phyloP scores from a whole-genome alignment of 2,888 invertebrate genomes.

The Ectemnius continuus region DNA sequence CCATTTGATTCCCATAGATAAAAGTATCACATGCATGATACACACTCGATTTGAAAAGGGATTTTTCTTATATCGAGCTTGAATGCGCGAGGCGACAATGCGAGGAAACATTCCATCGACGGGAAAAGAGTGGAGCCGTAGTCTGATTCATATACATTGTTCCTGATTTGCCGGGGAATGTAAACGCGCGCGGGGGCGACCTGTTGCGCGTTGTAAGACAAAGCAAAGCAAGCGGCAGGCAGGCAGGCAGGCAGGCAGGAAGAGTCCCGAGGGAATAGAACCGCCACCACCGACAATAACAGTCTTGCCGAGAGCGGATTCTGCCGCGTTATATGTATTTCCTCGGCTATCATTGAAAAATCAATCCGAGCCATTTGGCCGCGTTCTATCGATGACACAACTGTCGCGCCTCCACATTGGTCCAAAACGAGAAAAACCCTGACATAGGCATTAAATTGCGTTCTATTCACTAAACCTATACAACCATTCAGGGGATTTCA shows the following conservation, averaged over 20 bases:
- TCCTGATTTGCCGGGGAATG: constrained; percentile 36
- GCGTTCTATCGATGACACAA: neutral
- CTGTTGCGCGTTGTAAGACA: constrained; percentile 51
- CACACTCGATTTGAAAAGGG: no score
- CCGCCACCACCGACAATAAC: no score
- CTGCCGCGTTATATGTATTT: neutral
- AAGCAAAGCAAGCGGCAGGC: constrained; percentile 29
- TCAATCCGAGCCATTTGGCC: neutral
- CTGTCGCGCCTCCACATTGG: no score
- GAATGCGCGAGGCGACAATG: no score
- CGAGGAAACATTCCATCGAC: neutral
- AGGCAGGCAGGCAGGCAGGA: neutral
- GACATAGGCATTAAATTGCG: no score
- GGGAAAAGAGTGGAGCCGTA: neutral
- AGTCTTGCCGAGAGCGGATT: constrained; percentile 17
- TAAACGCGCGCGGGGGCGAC: constrained; percentile 36
- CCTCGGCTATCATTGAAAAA: no score
- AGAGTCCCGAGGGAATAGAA: constrained; percentile 21
- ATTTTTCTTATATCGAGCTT: no score
- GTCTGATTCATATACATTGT: constrained; percentile 38
- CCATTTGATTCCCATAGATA: no score
- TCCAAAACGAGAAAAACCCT: no score
- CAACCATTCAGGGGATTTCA: no score
- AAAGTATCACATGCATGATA: no score
- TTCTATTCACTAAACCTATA: no score